Evolutionary conservation across 2,888 invertebrate species (phyloP).

Genomic region (Hecatera dysodea): DNA sequence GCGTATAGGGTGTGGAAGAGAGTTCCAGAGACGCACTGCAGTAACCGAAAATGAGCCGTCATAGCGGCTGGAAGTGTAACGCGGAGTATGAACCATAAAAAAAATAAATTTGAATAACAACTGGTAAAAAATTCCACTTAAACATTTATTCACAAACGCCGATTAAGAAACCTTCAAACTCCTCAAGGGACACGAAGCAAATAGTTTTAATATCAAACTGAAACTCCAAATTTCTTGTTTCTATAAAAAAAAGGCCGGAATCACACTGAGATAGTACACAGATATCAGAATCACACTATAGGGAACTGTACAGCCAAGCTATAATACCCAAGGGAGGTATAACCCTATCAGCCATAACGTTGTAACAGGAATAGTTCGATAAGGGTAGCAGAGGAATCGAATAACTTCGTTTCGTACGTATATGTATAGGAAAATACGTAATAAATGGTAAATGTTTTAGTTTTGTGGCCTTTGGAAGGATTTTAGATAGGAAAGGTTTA

Average conservation of each 20-base stretch:
- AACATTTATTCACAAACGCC: neutral
- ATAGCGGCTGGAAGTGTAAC: too few relatives aligned
- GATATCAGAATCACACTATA: conserved; percentile 58
- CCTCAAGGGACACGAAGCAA: conserved; percentile 5
- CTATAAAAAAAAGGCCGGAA: conserved; percentile 51
- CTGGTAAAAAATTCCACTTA: neutral
- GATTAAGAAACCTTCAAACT: neutral
- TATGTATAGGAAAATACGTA: conserved; percentile 39
- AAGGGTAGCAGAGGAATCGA: conserved; percentile 53
- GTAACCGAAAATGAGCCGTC: too few relatives aligned
- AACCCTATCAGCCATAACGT: conserved; percentile 62
- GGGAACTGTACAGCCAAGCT: conserved; percentile 52
- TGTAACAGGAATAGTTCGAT: conserved; percentile 61
- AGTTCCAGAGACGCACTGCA: too few relatives aligned
- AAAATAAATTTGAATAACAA: too few relatives aligned
- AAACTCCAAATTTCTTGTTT: conserved; percentile 31
- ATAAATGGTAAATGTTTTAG: conserved; percentile 56
- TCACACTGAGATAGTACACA: conserved; percentile 45
- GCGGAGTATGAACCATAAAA: too few relatives aligned
- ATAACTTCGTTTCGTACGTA: conserved; percentile 53
- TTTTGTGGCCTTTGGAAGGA: conserved; percentile 14
- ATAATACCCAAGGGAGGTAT: conserved; percentile 57
- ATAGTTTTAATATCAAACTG: conserved; percentile 46
- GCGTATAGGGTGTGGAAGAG: too few relatives aligned
- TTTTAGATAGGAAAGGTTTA: conserved; percentile 1